A percentile compares a stretch with the other conserved stretches of the same genome.
These are phyloP conservation scores for Acrocyrtus sp. DNA, from an alignment of 2,888 invertebrate species.

Conservation along the genomic window DNA sequence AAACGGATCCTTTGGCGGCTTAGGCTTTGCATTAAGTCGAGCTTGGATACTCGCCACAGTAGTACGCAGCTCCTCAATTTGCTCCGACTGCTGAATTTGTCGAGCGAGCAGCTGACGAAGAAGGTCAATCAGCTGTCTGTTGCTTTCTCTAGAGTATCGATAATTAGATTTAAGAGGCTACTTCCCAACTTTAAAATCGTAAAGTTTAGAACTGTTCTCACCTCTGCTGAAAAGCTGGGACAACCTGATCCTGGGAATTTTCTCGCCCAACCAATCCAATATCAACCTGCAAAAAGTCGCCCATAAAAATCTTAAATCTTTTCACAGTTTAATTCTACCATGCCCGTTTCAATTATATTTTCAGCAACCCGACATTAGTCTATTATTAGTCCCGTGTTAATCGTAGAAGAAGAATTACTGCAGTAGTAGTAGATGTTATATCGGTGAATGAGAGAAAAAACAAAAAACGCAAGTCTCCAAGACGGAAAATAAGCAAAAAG, in stretches of 20 bases:
- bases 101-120: slow-evolving; percentile 62
- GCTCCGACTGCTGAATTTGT: slow-evolving; percentile 63
- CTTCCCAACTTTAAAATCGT: neutral
- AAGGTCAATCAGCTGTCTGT: slow-evolving; percentile 62
- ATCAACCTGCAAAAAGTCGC: slow-evolving; percentile 56
- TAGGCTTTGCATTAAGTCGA: slow-evolving; percentile 55
- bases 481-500: neutral
- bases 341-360: neutral
- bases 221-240: slow-evolving; percentile 62
- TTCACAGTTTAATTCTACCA: no score
- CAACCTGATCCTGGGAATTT: slow-evolving; percentile 55
- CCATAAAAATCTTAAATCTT: slow-evolving; percentile 3
- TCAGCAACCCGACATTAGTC: neutral
- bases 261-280: slow-evolving; percentile 47
- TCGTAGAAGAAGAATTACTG: neutral
- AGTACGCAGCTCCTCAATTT: slow-evolving; percentile 61
- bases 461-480: neutral
- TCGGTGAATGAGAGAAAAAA: neutral
- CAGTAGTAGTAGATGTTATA: neutral
- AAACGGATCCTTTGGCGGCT: slow-evolving; percentile 62
- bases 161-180: neutral
- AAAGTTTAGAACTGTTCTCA: slow-evolving; percentile 11
- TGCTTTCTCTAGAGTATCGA: slow-evolving; percentile 57
- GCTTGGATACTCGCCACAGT: slow-evolving; percentile 62
- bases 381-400: slow-evolving; percentile 11